These are phyloP conservation scores for Pandion haliaetus DNA, from an alignment of 2,113 vertebrate genomes.

Conservation along the genomic window DNA sequence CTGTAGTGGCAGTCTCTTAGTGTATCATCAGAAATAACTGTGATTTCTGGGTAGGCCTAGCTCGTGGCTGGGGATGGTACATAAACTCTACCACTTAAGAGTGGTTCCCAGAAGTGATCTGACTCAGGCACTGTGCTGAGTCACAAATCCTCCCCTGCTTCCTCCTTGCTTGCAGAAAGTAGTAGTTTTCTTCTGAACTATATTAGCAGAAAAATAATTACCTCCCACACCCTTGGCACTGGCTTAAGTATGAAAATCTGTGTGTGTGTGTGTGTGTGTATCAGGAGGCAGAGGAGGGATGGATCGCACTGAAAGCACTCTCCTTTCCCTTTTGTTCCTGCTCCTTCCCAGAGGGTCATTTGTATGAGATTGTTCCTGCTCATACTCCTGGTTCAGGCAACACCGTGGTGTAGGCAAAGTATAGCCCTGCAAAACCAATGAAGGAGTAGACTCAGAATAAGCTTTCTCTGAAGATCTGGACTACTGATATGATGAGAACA, in stretches of 20 bases:
- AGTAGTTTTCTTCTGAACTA: not conserved
- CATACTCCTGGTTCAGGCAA: not conserved
- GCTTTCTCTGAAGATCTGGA: not conserved
- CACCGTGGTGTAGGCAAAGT: not conserved
- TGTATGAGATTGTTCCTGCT: not conserved
- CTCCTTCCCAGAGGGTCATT: not conserved
- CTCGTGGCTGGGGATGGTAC: not conserved
- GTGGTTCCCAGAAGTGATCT: slow-evolving; percentile 14
- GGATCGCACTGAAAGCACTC: not conserved
- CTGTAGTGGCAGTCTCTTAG: not conserved
- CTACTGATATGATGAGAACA: not conserved
- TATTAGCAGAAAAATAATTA: slow-evolving; percentile 17
- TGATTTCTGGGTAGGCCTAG: not conserved
- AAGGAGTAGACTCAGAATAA: not conserved
- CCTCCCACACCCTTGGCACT: not conserved
- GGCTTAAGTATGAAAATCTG: not conserved
- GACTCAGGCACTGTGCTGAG: slow-evolving; percentile 38
- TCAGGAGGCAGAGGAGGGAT: not conserved
- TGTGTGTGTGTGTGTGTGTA: not conserved
- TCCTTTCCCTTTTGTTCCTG: not conserved
- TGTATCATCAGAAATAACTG: not conserved
- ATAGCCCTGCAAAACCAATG: not conserved
- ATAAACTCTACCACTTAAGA: not conserved
- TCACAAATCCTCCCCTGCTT: slow-evolving; percentile 28
- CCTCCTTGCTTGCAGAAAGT: not conserved